Evolutionary conservation across 2,797 vertebrate species (phyloP).

Genomic region (Lutjanus campechanus): DNA sequence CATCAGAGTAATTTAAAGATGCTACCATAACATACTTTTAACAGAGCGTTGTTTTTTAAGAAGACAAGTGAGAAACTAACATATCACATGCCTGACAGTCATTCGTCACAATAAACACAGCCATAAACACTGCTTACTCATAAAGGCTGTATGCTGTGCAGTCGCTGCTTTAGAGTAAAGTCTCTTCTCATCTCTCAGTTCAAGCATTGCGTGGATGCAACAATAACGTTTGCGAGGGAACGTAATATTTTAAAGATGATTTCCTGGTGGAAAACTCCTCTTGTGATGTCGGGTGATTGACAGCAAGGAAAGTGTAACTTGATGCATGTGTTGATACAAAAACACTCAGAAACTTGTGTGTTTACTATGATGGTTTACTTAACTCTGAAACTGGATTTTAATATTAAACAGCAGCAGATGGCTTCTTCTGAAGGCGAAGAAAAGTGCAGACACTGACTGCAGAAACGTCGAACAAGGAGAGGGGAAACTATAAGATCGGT

Average conservation of each 20-base stretch:
- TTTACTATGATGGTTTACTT: slow-evolving; percentile 52
- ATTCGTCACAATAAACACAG: neutral
- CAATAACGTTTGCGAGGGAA: slow-evolving; percentile 11
- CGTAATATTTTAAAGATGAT: slow-evolving; percentile 17
- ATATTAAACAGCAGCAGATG: slow-evolving; percentile 73
- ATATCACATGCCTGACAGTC: neutral
- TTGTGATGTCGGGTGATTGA: slow-evolving; percentile 38
- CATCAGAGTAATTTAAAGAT: neutral
- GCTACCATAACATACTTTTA: neutral
- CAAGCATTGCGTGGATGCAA: slow-evolving; percentile 18
- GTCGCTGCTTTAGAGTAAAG: slow-evolving; percentile 13
- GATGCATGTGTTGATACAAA: slow-evolving; percentile 35
- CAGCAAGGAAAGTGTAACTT: slow-evolving; percentile 23
- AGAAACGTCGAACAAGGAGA: neutral
- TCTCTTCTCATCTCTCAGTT: slow-evolving; percentile 35
- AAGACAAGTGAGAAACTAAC: neutral
- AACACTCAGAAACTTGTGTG: slow-evolving; percentile 45
- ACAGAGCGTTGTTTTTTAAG: neutral
- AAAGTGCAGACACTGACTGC: slow-evolving; percentile 35
- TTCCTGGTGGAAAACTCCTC: slow-evolving; percentile 35
- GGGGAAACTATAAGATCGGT: slow-evolving; percentile 15
- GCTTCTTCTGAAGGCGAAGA: slow-evolving; percentile 33
- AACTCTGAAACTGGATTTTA: slow-evolving; percentile 56
- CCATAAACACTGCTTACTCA: neutral
- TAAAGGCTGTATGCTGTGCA: neutral